Percentiles rank a stretch among this genome's conserved stretches.
phyloP scores from a whole-genome alignment of 2,888 invertebrate genomes.

The Thecocarcelia acutangulata region DNA sequence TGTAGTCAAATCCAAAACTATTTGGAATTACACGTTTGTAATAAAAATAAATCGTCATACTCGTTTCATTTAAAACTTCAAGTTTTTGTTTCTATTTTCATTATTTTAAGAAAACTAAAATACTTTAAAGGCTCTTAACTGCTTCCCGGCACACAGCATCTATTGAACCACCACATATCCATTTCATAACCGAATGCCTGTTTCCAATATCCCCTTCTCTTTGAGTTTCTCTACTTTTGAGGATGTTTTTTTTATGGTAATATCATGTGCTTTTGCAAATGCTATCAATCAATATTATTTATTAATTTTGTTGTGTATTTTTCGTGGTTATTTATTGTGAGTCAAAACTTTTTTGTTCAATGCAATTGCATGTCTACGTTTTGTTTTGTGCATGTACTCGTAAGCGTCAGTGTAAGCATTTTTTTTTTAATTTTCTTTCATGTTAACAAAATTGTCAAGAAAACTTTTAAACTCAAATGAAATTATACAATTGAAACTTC shows the following conservation, averaged over 20 bases:
- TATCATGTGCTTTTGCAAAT: slow-evolving; percentile 59
- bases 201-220: slow-evolving; percentile 13
- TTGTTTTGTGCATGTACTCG: too few species aligned
- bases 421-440: too few species aligned
- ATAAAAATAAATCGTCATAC: slow-evolving; percentile 5
- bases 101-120: not conserved
- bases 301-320: slow-evolving; percentile 32
- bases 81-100: slow-evolving; percentile 33
- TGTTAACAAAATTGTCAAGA: too few species aligned
- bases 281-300: slow-evolving; percentile 66
- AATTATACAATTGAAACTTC: too few species aligned
- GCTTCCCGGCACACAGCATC: slow-evolving; percentile 5
- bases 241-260: slow-evolving; percentile 52
- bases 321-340: not conserved
- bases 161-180: slow-evolving; percentile 29
- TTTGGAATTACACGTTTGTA: slow-evolving; percentile 18
- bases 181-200: not conserved
- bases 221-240: not conserved
- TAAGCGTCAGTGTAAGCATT: too few species aligned
- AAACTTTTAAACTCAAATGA: too few species aligned
- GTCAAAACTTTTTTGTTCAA: too few species aligned
- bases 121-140: slow-evolving; percentile 40
- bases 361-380: too few species aligned
- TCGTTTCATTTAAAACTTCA: slow-evolving; percentile 48
- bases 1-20: slow-evolving; percentile 63